phyloP scores from a whole-genome alignment of 2,113 vertebrate genomes.

The Aspiorhynchus laticeps region DNA sequence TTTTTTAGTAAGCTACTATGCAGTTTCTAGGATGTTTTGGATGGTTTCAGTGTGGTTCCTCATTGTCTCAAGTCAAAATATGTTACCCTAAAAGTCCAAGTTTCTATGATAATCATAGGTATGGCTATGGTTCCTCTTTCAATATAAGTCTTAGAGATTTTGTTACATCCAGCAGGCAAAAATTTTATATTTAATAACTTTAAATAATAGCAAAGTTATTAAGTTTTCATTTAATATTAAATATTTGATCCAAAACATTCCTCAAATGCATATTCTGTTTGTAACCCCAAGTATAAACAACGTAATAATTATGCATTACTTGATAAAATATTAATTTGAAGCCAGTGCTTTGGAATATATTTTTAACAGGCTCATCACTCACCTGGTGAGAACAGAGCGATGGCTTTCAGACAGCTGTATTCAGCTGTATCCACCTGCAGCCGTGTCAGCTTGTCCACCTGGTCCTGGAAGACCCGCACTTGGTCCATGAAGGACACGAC shows the following conservation, averaged over 20 bases:
- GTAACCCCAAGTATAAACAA: not conserved
- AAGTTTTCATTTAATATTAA: too few relatives aligned
- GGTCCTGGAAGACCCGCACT: slow-evolving; percentile 95
- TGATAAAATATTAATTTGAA: not conserved
- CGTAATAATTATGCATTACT: not conserved
- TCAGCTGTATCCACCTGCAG: slow-evolving; percentile 94
- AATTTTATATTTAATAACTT: not conserved
- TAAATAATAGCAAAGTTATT: not conserved
- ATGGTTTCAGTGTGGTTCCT: not conserved
- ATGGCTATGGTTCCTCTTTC: not conserved
- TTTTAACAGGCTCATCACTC: slow-evolving; percentile 35
- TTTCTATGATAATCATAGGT: not conserved
- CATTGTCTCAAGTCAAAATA: not conserved
- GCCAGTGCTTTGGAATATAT: not conserved
- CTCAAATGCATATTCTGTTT: not conserved
- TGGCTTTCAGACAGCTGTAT: slow-evolving; percentile 98
- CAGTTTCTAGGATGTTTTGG: not conserved
- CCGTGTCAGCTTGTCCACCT: slow-evolving; percentile 94
- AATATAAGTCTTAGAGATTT: not conserved
- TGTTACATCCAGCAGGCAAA: not conserved
- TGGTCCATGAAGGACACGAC: slow-evolving; percentile 98
- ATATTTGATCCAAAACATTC: too few relatives aligned
- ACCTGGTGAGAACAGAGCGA: slow-evolving; percentile 95
- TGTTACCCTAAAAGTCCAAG: not conserved
- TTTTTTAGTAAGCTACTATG: too few relatives aligned